These are phyloP conservation scores for Drosophila dunni DNA, from an alignment of 1,140 invertebrate genomes.

Conservation along the genomic window DNA sequence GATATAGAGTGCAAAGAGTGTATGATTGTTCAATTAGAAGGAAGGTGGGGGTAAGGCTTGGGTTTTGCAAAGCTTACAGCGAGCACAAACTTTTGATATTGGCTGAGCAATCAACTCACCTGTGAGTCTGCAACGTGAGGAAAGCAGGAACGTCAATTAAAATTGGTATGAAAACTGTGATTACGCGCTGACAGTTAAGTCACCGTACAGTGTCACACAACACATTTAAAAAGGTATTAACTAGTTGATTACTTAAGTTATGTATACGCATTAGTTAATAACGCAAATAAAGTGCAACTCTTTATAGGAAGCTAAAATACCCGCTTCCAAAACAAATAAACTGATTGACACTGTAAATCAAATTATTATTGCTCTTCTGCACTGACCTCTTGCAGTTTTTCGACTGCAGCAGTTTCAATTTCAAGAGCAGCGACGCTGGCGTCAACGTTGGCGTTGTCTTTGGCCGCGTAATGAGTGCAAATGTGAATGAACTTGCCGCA, in stretches of 20 bases:
- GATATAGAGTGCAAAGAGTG: not conserved
- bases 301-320: too few species aligned
- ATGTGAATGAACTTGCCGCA: conserved; percentile 80
- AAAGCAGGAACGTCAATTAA: not conserved
- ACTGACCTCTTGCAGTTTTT: conserved; percentile 32
- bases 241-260: too few species aligned
- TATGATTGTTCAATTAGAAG: not conserved
- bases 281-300: too few species aligned
- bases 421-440: conserved; percentile 47
- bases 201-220: too few species aligned
- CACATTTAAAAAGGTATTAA: too few species aligned
- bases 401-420: conserved; percentile 43
- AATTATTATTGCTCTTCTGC: not conserved
- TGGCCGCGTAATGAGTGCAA: conserved; percentile 81
- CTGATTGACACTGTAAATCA: not conserved
- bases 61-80: not conserved
- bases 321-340: too few species aligned
- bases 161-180: not conserved
- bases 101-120: conserved; percentile 49
- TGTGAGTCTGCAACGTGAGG: conserved; percentile 37
- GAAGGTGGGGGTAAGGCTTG: not conserved
- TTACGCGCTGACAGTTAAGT: too few species aligned
- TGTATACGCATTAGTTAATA: too few species aligned
- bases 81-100: not conserved
- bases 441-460: conserved; percentile 30